Conservation (phyloP, 2,797 vertebrate genomes). For the Poecilia picta region DNA sequence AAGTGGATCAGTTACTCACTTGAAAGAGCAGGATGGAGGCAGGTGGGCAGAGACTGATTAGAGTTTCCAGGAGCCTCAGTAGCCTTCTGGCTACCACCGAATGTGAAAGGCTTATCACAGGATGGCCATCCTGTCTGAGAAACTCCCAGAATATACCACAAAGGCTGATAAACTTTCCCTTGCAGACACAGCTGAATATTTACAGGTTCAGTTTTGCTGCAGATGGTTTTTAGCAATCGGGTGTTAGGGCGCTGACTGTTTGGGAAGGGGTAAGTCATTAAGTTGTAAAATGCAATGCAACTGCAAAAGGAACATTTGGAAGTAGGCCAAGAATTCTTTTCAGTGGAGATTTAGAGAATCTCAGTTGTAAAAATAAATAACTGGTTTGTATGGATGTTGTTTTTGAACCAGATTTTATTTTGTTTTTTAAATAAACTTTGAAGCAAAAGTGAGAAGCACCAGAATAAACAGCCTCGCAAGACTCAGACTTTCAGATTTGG, state of each 20-base stretch:
- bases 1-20: conserved; percentile 83
- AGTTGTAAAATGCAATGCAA: neutral
- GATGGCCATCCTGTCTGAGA: conserved; percentile 62
- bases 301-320: conserved; percentile 8
- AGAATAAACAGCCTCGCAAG: neutral
- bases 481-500: neutral
- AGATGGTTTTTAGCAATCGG: conserved; percentile 38
- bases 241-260: conserved; percentile 33
- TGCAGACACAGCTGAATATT: conserved; percentile 22
- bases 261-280: neutral
- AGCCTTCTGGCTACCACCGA: conserved; percentile 77
- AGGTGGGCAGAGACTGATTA: conserved; percentile 74
- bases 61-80: conserved; percentile 71
- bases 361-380: conserved; percentile 8
- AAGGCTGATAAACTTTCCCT: conserved; percentile 60
- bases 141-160: conserved; percentile 54
- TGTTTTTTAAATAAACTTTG: neutral
- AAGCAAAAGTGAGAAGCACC: neutral
- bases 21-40: conserved; percentile 66
- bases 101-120: conserved; percentile 73
- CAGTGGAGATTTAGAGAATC: conserved; percentile 2
- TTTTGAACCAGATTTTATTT: neutral
- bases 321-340: neutral
- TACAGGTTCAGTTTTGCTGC: conserved; percentile 38
- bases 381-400: neutral